Conservation (phyloP, 2,888 invertebrate species). For the Cristatella mucedo region DNA sequence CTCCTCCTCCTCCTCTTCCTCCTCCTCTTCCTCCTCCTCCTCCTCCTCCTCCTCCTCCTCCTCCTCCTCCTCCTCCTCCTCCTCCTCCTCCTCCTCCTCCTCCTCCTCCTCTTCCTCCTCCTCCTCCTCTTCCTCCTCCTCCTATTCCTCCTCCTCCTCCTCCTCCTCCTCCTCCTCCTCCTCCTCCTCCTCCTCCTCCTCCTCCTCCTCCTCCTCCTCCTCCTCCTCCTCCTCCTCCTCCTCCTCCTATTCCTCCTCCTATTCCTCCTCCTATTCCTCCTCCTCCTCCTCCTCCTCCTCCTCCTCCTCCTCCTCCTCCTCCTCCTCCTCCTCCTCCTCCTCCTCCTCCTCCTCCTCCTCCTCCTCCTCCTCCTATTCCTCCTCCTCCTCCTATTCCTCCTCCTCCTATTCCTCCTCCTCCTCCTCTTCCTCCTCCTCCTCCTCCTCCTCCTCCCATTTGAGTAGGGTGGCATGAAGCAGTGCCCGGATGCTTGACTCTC, state of each 20-base stretch:
- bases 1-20: slow-evolving; percentile 1
- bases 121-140: slow-evolving; percentile 1
- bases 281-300: too few species aligned
- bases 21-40: slow-evolving; percentile 1
- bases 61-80: slow-evolving; percentile 1
- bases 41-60: slow-evolving; percentile 1
- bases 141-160: too few species aligned
- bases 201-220: slow-evolving; percentile 1
- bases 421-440: slow-evolving; percentile 1
- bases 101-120: slow-evolving; percentile 1
- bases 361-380: too few species aligned
- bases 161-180: not conserved
- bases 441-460: slow-evolving; percentile 1
- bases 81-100: slow-evolving; percentile 1
- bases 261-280: too few species aligned
- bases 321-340: slow-evolving; percentile 1
- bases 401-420: too few species aligned
- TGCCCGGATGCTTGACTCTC: too few species aligned
- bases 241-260: too few species aligned
- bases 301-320: slow-evolving; percentile 1
- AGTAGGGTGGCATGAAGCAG: too few species aligned
- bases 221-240: slow-evolving; percentile 1
- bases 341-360: slow-evolving; percentile 1
- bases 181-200: slow-evolving; percentile 1
- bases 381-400: too few species aligned